Conservation (phyloP, 53 echinoderm and acorn worm genomes). For the Luidia sarsii region DNA sequence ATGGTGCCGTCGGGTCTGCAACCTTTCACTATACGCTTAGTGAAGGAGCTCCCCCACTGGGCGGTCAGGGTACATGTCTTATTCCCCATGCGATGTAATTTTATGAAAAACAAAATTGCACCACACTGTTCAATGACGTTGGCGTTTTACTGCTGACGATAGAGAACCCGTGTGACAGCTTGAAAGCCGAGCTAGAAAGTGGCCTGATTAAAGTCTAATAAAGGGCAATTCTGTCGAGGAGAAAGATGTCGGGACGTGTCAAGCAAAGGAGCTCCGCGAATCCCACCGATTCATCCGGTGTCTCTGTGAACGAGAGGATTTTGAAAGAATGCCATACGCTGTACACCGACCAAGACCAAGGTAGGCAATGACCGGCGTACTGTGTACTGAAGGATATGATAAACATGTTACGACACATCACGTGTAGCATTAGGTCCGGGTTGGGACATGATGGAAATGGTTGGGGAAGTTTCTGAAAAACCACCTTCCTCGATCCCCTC, state of each 20-base stretch:
- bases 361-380: no score
- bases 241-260: conserved; percentile 88
- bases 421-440: no score
- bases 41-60: no score
- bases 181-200: no score
- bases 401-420: no score
- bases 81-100: conserved; percentile 17
- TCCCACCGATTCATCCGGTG: conserved; percentile 80
- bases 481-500: no score
- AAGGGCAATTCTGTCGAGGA: background rate
- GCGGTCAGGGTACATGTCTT: conserved; percentile 12
- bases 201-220: background rate
- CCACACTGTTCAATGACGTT: no score
- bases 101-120: background rate
- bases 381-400: no score
- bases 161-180: no score
- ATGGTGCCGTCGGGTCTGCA: conserved; percentile 22
- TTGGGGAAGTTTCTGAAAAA: no score
- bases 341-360: conserved; percentile 78
- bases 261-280: conserved; percentile 88
- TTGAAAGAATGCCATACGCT: conserved; percentile 91
- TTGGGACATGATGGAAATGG: no score
- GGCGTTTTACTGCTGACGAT: background rate
- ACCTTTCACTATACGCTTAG: background rate
- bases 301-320: conserved; percentile 87